Evolutionary conservation across 2,888 invertebrate species (phyloP).

Genomic region (Clostera curtula): DNA sequence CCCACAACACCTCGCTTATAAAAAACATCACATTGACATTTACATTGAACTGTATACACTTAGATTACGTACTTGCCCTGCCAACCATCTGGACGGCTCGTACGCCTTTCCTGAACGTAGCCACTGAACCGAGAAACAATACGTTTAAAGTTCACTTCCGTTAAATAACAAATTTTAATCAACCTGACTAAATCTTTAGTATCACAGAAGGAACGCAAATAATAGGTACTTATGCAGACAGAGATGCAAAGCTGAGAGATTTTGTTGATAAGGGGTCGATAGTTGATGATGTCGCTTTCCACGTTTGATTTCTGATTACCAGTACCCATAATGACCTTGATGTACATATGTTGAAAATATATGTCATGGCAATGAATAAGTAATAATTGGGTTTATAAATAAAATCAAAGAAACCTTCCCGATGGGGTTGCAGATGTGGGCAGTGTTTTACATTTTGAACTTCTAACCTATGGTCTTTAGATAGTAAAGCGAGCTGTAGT

Average conservation of each 20-base stretch:
- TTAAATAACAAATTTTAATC: conserved; percentile 30
- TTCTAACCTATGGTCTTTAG: conserved; percentile 27
- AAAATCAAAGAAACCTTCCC: conserved; percentile 16
- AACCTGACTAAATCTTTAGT: conserved; percentile 37
- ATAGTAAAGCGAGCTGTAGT: conserved; percentile 40
- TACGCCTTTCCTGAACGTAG: conserved; percentile 99
- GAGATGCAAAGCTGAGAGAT: conserved; percentile 54
- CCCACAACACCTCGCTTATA: conserved; percentile 29
- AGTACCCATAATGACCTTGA: conserved; percentile 17
- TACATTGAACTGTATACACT: conserved; percentile 56
- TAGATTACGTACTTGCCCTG: conserved; percentile 95
- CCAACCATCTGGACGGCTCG: conserved; percentile 99
- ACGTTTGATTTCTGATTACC: conserved; percentile 35
- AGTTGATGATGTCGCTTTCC: conserved; percentile 17
- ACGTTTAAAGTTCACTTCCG: conserved; percentile 44
- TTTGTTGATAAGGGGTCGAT: conserved; percentile 15
- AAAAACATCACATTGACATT: conserved; percentile 66
- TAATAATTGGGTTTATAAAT: conserved; percentile 17
- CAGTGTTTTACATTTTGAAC: conserved; percentile 26
- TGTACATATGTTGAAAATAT: conserved; percentile 2
- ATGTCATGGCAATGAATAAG: neutral
- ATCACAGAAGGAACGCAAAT: conserved; percentile 41
- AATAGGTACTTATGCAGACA: conserved; percentile 46
- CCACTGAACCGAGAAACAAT: conserved; percentile 86
- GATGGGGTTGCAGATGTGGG: conserved; percentile 29